A percentile compares a stretch with the other conserved stretches of the same genome.
Evolutionary conservation across 2,888 invertebrate species (phyloP).

Genomic region (Deilephila porcellus): DNA sequence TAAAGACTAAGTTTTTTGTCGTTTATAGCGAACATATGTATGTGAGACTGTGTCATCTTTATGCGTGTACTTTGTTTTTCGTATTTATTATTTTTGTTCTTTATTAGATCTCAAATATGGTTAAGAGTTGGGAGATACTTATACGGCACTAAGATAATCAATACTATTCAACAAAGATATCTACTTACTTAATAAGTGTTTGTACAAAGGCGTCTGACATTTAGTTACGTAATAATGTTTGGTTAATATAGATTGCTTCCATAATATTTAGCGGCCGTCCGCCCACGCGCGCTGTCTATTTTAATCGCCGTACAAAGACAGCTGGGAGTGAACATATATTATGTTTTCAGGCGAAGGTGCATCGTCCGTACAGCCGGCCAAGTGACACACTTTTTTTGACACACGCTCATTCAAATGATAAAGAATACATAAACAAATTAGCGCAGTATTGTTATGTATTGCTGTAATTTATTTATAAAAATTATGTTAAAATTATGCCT

Average conservation of each 20-base stretch:
- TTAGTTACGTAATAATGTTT: slow-evolving; percentile 34
- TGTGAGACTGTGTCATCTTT: background rate
- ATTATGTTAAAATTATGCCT: background rate
- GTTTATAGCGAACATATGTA: slow-evolving; percentile 6
- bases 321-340: slow-evolving; percentile 41
- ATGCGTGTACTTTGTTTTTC: background rate
- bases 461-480: background rate
- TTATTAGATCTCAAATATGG: background rate
- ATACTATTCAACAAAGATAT: background rate
- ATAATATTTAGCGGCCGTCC: slow-evolving; percentile 68
- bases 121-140: background rate
- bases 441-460: background rate
- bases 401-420: slow-evolving; percentile 28
- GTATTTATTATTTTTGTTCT: background rate
- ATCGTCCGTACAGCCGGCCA: slow-evolving; percentile 34
- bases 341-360: slow-evolving; percentile 38
- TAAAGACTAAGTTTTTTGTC: slow-evolving; percentile 18
- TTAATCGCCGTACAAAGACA: slow-evolving; percentile 36
- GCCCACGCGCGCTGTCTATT: slow-evolving; percentile 60
- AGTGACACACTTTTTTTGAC: slow-evolving; percentile 35
- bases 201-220: background rate
- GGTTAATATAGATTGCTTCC: slow-evolving; percentile 65
- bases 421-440: background rate
- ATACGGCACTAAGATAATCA: background rate
- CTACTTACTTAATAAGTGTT: background rate